Percentiles rank a stretch among this genome's conserved stretches.
phyloP scores from a whole-genome alignment of 2,797 vertebrate species.

The Sebastes baramenuke region DNA sequence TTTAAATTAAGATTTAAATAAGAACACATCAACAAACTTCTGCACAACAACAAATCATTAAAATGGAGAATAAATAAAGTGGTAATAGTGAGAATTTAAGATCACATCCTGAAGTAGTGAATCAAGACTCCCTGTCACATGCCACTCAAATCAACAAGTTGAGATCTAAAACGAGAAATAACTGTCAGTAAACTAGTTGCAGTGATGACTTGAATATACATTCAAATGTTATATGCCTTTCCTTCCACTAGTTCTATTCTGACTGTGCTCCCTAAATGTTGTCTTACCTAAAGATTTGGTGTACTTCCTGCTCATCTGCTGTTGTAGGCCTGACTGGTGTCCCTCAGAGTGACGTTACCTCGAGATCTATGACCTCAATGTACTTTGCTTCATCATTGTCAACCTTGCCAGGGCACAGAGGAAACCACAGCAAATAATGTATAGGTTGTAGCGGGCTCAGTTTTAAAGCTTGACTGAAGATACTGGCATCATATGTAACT shows the following conservation, averaged over 20 bases:
- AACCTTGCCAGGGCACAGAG: slow-evolving; percentile 23
- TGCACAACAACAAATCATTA: not conserved
- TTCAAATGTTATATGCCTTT: not conserved
- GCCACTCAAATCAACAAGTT: slow-evolving; percentile 12
- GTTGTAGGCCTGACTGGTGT: not conserved
- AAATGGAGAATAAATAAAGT: not conserved
- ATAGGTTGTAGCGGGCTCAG: no score
- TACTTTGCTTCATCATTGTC: not conserved
- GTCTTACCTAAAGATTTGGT: slow-evolving; percentile 36
- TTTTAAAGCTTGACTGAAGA: no score
- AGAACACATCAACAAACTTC: not conserved
- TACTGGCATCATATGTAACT: no score
- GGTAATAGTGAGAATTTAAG: not conserved
- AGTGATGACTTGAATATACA: not conserved
- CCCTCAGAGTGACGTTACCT: not conserved
- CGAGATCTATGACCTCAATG: not conserved
- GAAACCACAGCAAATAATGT: slow-evolving; percentile 13
- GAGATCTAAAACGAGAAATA: slow-evolving; percentile 33
- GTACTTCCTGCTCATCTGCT: not conserved
- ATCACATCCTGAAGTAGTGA: slow-evolving; percentile 3
- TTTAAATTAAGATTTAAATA: not conserved
- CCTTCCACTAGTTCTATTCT: not conserved
- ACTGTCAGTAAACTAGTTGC: not conserved
- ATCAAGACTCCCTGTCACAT: not conserved
- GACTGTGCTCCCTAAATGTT: not conserved